Evolutionary conservation across 2,113 vertebrate genomes (phyloP), one percentile per base, ranked within the genome.

Genomic region (Nothoprocta pentlandii): DNA sequence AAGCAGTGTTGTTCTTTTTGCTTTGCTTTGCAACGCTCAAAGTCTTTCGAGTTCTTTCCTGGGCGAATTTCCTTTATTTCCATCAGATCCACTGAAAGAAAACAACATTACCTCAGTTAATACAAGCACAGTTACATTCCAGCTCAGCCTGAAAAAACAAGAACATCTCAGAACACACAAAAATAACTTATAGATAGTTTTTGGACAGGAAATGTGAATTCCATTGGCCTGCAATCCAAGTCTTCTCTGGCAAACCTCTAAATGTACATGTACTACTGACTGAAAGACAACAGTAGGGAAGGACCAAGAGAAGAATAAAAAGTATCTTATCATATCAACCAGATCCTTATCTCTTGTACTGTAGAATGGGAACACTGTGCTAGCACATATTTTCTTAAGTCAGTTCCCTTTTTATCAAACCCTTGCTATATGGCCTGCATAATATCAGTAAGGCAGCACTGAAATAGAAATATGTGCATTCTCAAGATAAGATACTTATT

Each of bases 51-150:
- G 97, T 98, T 99, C 92, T 98, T 99, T 39, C 99, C 99, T 1
- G 97, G 98, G 2, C 99, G 98, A 47, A 99, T 97, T 96, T 99
- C 99, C 96, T 99, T 98, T 94, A 99, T 99, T 94, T 99, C 99
- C 95, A 97, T 98, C 85, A 99, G 97, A 80, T 99, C 99, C 99
- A 99, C 99, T 99, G 82, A 70, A 98, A 98, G 82, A 63, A 88
- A 94, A 73, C 4, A 93, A 82, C 30, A 88, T 36, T 20, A 20
- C 36, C 34, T 75, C 49, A 80, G 79, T 96, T 26, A 93, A 15
- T 83, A 64, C n/a, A 90, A 22, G 8, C 53, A 30, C 69, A 26
- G 19, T 76, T 53, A n/a, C 1, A 0, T 41, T 74, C 23, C 30
- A 66, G 56, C 21, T 88, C 34, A 86, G 68, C 25, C 56, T 80